phyloP scores from a whole-genome alignment of 2,888 invertebrate genomes.

The Epicampocera succincta region DNA sequence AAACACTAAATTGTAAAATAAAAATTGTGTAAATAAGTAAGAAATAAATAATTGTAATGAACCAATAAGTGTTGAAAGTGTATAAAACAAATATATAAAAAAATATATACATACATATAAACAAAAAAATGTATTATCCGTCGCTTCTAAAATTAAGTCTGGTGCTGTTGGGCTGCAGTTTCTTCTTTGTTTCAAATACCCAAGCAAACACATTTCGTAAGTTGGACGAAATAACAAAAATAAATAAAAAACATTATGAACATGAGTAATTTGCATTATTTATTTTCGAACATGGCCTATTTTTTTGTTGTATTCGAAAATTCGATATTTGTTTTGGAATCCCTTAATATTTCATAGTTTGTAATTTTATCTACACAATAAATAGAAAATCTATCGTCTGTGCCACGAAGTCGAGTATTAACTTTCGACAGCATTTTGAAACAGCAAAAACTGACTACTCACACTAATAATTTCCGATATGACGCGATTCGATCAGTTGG shows the following conservation, averaged over 20 bases:
- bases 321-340: too few species aligned
- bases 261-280: too few species aligned
- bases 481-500: too few species aligned
- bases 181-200: slow-evolving; percentile 30
- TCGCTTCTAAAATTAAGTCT: slow-evolving; percentile 30
- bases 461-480: too few species aligned
- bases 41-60: slow-evolving; percentile 43
- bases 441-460: too few species aligned
- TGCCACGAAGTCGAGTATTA: too few species aligned
- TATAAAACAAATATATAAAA: background rate
- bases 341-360: too few species aligned
- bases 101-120: background rate
- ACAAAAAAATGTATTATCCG: slow-evolving; percentile 16
- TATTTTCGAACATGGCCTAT: too few species aligned
- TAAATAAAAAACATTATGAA: background rate
- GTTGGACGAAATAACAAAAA: slow-evolving; percentile 10
- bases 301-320: too few species aligned
- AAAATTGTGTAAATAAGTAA: slow-evolving; percentile 22
- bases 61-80: background rate
- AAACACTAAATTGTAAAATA: slow-evolving; percentile 4
- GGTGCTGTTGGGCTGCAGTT: slow-evolving; percentile 9
- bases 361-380: too few species aligned
- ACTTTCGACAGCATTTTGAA: too few species aligned
- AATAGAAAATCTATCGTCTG: too few species aligned
- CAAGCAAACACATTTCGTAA: slow-evolving; percentile 63